These are phyloP conservation scores for Pavo muticus DNA, from an alignment of 2,113 vertebrate species.

Conservation along the genomic window DNA sequence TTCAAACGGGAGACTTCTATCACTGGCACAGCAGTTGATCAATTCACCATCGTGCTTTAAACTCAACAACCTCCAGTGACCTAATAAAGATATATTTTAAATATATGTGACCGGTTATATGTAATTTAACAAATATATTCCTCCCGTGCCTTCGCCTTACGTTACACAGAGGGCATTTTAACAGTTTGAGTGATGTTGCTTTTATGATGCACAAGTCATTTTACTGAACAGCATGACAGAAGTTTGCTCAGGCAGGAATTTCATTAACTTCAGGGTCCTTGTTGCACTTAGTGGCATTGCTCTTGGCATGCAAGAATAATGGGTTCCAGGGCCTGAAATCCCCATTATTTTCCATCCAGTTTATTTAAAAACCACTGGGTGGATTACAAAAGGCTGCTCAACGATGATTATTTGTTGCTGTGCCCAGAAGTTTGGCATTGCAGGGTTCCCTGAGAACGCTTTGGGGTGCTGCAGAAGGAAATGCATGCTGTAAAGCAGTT, in stretches of 20 bases:
- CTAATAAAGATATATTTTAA: slow-evolving; percentile 20
- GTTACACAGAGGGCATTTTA: neutral
- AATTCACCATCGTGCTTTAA: neutral
- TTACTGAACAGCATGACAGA: slow-evolving; percentile 21
- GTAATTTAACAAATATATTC: slow-evolving; percentile 9
- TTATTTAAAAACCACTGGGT: slow-evolving; percentile 46
- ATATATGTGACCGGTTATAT: neutral
- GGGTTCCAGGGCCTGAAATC: slow-evolving; percentile 42
- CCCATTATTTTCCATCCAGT: slow-evolving; percentile 33
- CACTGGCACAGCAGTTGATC: slow-evolving; percentile 15
- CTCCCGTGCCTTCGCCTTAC: neutral
- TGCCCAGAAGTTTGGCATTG: slow-evolving; percentile 41
- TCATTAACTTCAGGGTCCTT: neutral
- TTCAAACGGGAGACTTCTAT: neutral
- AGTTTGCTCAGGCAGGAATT: slow-evolving; percentile 55
- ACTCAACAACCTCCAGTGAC: neutral
- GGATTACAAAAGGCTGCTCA: slow-evolving; percentile 49
- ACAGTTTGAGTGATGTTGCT: slow-evolving; percentile 16
- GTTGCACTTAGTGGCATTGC: neutral
- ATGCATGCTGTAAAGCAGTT: neutral
- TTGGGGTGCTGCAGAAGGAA: neutral
- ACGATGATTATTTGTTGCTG: slow-evolving; percentile 36
- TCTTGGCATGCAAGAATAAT: slow-evolving; percentile 21
- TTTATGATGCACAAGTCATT: slow-evolving; percentile 23
- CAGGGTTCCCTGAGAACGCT: neutral